Base-by-base conservation (phyloP, 2,888 invertebrate species). In the Drosophila nigricruria region DNA sequence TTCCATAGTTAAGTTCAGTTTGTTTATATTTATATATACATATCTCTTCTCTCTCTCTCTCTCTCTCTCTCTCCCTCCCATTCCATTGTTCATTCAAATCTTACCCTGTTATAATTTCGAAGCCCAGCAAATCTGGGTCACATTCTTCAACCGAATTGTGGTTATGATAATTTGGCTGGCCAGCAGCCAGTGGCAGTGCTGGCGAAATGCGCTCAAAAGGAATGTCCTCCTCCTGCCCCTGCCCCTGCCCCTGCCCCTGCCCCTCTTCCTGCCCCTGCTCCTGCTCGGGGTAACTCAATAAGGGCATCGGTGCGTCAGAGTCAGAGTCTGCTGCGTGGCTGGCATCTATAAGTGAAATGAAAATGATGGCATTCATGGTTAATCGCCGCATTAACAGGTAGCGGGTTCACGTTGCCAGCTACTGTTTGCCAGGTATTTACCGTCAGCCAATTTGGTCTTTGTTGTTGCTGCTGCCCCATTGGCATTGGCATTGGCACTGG, bases 31-130 rank as follows among this genome's bases (percentile, higher is more conserved):
- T 38, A n/a, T 9, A n/a, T 38, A 36, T 6, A 16, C 14, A 5
- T 5, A 12, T 42, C 5, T 10, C 42, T 18, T 12, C 5, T 18
- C 5, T 0, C 10, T 45, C 45, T 45, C 42, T 20, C n/a, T 12
- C 12, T 40, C 40, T 18, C 10, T 40, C 18, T 40, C 25, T 40
- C 30, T 14, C 16, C 1, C 42, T 38, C 69, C 90, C 18, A 9
- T 0, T n/a, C 40, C 40, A 40, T 10, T 38, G n/a, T 5, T n/a
- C 10, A 6, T 20, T 14, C 23, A 53, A 3, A 25, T 18, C 93
- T 94, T 93, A 95, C 95, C 97, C 98, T 80, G 97, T 98, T 90
- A 97, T 96, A 91, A 98, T 95, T 94, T 98, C 98, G 93, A 98
- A 98, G 82, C 97, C 97, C 88, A 97, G 95, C 96, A 97, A 96